Percentiles rank a stretch among this genome's conserved stretches.
Evolutionary conservation across 1,140 invertebrate species (phyloP).

Genomic region (Meloidogyne hapla): DNA sequence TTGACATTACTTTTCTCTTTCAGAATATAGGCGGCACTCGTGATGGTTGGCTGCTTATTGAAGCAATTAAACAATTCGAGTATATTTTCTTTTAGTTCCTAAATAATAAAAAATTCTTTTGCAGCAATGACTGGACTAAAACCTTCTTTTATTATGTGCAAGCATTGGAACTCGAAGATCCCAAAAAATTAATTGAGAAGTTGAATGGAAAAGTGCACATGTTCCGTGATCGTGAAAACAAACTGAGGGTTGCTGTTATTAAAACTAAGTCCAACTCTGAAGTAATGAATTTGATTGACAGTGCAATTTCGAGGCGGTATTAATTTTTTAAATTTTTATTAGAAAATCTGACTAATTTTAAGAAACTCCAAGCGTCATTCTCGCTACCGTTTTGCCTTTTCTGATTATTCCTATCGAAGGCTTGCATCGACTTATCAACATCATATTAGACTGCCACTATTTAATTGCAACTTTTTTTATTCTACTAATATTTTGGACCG

Average conservation of each 20-base stretch:
- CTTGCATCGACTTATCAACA: background rate
- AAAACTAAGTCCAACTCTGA: background rate
- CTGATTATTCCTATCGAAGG: background rate
- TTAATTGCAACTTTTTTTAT: background rate
- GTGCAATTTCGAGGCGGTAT: background rate
- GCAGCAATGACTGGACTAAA: background rate
- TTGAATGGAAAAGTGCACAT: background rate
- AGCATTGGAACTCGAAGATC: background rate
- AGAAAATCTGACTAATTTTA: background rate
- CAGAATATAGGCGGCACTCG: background rate
- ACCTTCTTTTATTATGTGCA: background rate
- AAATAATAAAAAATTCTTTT: background rate
- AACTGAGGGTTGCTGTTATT: background rate
- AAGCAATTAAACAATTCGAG: background rate
- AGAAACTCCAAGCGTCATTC: background rate
- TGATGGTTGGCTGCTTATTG: background rate
- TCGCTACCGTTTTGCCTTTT: background rate
- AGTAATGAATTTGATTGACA: background rate
- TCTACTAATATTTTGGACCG: background rate
- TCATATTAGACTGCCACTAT: background rate
- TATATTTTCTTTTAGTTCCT: background rate
- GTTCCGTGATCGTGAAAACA: background rate
- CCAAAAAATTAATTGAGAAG: constrained; percentile 2
- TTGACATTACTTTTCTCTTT: too few species aligned
- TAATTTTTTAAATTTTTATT: background rate